A percentile compares a stretch with the other conserved stretches of the same genome.
Conservation (phyloP, 2,888 invertebrate species). For the Melangyna quadrimaculata region DNA sequence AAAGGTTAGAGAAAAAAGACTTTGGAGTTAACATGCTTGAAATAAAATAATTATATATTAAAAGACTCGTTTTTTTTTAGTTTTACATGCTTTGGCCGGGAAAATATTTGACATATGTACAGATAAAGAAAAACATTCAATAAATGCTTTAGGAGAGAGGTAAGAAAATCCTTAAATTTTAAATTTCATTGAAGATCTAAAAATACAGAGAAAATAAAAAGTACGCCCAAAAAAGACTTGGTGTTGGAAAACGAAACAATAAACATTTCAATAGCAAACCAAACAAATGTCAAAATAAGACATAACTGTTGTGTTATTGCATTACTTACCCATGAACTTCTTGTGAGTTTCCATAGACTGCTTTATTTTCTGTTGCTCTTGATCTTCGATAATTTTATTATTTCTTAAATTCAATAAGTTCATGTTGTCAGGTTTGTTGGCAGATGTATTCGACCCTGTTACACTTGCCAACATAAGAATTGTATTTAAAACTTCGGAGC, state of each 20-base stretch:
- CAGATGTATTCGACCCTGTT: conserved; percentile 74
- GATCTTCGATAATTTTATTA: conserved; percentile 79
- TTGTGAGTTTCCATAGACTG: conserved; percentile 78
- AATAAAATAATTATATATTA: too few relatives aligned
- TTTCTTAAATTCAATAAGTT: conserved; percentile 79
- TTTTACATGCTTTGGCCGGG: too few relatives aligned
- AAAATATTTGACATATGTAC: not conserved
- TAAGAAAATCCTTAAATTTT: not conserved
- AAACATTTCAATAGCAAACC: not conserved
- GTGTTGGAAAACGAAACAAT: not conserved
- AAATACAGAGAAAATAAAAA: not conserved
- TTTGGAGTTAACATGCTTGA: not conserved
- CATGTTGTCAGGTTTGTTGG: conserved; percentile 76
- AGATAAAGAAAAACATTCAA: not conserved
- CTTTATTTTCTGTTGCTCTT: conserved; percentile 79
- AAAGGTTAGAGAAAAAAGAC: not conserved
- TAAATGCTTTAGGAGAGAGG: too few relatives aligned
- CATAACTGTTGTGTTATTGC: too few relatives aligned
- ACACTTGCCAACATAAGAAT: conserved; percentile 80
- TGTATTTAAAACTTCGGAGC: conserved; percentile 80
- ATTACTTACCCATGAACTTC: conserved; percentile 76
- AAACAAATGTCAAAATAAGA: not conserved
- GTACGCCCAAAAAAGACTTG: not conserved
- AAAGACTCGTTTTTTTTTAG: too few relatives aligned
- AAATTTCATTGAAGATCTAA: not conserved